phyloP scores from a whole-genome alignment of 2,797 vertebrate species.

The Euthynnus affinis region DNA sequence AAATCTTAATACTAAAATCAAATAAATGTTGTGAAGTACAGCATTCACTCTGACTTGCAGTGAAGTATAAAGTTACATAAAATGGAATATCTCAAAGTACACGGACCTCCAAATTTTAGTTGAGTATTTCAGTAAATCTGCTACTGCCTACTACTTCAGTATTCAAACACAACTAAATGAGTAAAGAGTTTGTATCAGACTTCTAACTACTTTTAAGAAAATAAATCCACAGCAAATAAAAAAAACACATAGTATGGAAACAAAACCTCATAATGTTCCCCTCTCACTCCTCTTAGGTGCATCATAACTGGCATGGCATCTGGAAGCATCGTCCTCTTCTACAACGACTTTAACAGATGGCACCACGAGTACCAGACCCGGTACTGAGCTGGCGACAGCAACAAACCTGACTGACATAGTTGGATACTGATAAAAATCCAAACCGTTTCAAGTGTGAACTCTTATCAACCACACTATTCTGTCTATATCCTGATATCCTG shows the following conservation, averaged over 20 bases:
- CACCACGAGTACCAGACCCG: conserved; percentile 97
- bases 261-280: neutral
- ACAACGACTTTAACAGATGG: conserved; percentile 99
- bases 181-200: neutral
- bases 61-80: neutral
- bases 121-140: neutral
- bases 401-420: conserved; percentile 28
- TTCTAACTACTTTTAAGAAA: neutral
- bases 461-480: conserved; percentile 71
- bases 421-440: neutral
- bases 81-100: neutral
- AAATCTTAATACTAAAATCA: neutral
- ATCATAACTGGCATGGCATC: conserved; percentile 98
- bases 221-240: neutral
- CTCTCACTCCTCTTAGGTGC: conserved; percentile 85
- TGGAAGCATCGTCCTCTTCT: conserved; percentile 99
- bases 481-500: conserved; percentile 77
- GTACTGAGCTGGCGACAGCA: conserved; percentile 86
- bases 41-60: neutral
- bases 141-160: neutral
- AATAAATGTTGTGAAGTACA: neutral
- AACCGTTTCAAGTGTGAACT: conserved; percentile 55
- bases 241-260: neutral
- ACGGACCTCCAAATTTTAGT: neutral
- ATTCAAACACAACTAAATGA: neutral